Conservation (phyloP, 2,797 vertebrate genomes). For the Sciurus carolinensis region DNA sequence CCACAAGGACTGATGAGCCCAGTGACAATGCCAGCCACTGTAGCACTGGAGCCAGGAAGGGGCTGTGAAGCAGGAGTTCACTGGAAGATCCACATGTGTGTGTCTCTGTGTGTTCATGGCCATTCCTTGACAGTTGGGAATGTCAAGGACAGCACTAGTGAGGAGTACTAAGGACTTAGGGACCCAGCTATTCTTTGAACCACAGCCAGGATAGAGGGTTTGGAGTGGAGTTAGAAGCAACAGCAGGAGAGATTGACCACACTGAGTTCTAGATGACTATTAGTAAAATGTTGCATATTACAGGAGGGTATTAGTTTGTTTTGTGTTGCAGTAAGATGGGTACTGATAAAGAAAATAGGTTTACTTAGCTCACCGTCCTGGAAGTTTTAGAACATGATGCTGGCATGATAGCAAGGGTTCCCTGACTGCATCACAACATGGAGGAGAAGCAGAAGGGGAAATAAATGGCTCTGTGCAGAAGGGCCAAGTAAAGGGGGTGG, state of each 20-base stretch:
- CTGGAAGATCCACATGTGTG: not conserved
- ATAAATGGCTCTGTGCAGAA: not conserved
- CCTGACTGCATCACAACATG: not conserved
- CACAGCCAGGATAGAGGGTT: not conserved
- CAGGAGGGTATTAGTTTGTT: not conserved
- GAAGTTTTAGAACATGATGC: not conserved
- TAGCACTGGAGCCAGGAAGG: not conserved
- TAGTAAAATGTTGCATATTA: not conserved
- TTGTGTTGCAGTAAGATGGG: not conserved
- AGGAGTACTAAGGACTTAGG: slow-evolving; percentile 17
- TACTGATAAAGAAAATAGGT: not conserved
- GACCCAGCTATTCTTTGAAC: not conserved
- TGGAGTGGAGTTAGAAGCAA: not conserved
- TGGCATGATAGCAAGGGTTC: not conserved
- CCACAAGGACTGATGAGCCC: not conserved
- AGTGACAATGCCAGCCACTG: not conserved
- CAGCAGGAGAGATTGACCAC: not conserved
- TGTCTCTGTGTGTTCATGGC: not conserved
- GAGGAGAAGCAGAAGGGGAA: not conserved
- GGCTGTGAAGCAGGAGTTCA: not conserved
- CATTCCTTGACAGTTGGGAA: not conserved
- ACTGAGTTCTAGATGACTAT: not conserved
- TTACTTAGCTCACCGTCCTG: not conserved
- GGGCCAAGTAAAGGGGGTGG: not conserved
- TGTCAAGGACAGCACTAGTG: not conserved